These are phyloP conservation scores for Elephas maximus DNA, from an alignment of 2,113 vertebrate species.

Conservation along the genomic window DNA sequence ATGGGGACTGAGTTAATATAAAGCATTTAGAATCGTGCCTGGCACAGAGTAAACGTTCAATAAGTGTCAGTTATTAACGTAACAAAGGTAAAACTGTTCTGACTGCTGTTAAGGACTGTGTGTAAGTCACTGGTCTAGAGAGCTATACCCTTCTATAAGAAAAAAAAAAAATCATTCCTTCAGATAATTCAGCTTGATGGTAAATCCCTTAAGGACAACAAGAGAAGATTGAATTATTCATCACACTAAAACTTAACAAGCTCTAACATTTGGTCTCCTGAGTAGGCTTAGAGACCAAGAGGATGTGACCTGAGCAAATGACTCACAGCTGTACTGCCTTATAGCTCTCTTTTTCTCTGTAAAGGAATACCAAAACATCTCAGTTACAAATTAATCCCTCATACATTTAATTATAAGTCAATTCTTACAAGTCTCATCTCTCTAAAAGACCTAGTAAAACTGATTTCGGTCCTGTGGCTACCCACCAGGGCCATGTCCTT, in stretches of 20 bases:
- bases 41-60: neutral
- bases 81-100: neutral
- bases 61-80: neutral
- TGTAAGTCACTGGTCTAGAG: constrained; percentile 21
- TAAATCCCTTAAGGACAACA: neutral
- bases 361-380: neutral
- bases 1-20: neutral
- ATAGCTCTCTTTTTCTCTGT: neutral
- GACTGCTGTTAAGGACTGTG: neutral
- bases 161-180: constrained; percentile 38
- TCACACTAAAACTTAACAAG: neutral
- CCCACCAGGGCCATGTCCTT: neutral
- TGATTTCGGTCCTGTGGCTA: neutral
- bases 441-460: constrained; percentile 45
- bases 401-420: neutral
- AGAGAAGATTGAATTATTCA: constrained; percentile 7
- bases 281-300: neutral
- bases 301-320: neutral
- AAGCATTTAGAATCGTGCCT: neutral
- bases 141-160: neutral
- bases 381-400: neutral
- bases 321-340: neutral
- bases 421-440: neutral
- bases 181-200: constrained; percentile 3
- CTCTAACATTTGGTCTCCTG: neutral